Percentiles rank a stretch among this genome's conserved stretches.
These are phyloP conservation scores for Lucilia cuprina DNA, from an alignment of 1,140 invertebrate genomes.

Conservation along the genomic window DNA sequence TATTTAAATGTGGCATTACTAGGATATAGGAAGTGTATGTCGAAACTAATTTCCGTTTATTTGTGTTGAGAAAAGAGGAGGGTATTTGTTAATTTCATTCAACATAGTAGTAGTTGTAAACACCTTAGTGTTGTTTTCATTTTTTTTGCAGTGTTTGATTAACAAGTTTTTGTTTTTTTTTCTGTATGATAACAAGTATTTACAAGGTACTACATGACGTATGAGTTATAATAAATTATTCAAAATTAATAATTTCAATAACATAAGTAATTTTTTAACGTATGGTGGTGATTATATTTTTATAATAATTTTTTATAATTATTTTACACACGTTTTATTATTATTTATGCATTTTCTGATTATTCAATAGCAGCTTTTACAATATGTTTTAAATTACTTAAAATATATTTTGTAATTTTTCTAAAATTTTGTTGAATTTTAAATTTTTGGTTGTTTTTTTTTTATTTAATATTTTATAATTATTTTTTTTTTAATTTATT, in stretches of 20 bases:
- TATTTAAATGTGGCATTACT: no score
- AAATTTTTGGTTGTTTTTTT: neutral
- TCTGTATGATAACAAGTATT: neutral
- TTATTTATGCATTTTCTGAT: no score
- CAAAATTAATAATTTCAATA: neutral
- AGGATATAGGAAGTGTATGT: no score
- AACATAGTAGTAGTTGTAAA: neutral
- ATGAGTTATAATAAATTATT: constrained; percentile 3
- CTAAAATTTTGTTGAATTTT: neutral
- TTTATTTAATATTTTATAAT: neutral
- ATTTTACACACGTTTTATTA: no score
- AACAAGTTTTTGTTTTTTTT: neutral
- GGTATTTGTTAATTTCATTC: neutral
- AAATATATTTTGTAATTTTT: neutral
- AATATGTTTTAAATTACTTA: neutral
- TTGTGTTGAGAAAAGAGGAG: no score
- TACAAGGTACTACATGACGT: neutral
- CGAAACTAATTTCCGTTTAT: no score
- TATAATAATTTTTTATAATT: no score
- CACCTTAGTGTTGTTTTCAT: neutral
- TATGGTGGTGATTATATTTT: no score
- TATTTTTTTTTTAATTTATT: neutral
- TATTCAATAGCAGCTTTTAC: no score
- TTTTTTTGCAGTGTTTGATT: neutral
- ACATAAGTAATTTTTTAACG: no score